Evolutionary conservation across 2,113 vertebrate genomes (phyloP).

Genomic region (Phodopus roborovskii): DNA sequence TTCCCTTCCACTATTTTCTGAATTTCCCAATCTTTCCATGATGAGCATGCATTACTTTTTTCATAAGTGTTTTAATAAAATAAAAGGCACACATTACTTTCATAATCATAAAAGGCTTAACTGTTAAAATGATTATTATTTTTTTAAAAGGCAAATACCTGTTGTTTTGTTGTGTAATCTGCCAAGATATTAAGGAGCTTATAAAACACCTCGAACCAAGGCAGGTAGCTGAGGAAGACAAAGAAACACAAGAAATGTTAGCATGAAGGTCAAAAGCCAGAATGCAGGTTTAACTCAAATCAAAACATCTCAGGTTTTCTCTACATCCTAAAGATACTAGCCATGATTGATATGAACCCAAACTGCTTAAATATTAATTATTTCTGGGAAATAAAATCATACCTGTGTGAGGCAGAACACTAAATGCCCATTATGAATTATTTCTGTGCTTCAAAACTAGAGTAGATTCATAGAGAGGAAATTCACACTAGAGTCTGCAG

Average conservation of each 20-base stretch:
- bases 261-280: constrained; percentile 57
- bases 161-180: constrained; percentile 96
- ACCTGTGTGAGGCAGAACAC: constrained; percentile 23
- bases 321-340: constrained; percentile 44
- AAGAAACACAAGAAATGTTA: constrained; percentile 71
- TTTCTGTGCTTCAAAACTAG: constrained; percentile 70
- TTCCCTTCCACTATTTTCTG: constrained; percentile 26
- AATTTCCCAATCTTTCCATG: constrained; percentile 30
- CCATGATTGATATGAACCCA: constrained; percentile 37
- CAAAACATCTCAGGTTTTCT: constrained; percentile 35
- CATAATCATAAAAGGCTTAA: constrained; percentile 59
- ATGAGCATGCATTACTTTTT: constrained; percentile 32
- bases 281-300: constrained; percentile 26
- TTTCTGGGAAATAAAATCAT: constrained; percentile 66
- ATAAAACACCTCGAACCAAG: constrained; percentile 98
- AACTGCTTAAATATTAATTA: constrained; percentile 68
- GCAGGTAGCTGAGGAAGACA: constrained; percentile 91
- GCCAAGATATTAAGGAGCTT: constrained; percentile 96
- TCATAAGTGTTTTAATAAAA: constrained; percentile 34
- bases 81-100: constrained; percentile 35
- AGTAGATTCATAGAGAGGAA: constrained; percentile 59
- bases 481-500: constrained; percentile 64
- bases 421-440: constrained; percentile 71
- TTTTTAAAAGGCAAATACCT: constrained; percentile 87
- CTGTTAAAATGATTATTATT: constrained; percentile 50